Percentiles rank a stretch among this genome's conserved stretches.
Conservation (phyloP, 2,888 invertebrate species). For the Amiota minor region DNA sequence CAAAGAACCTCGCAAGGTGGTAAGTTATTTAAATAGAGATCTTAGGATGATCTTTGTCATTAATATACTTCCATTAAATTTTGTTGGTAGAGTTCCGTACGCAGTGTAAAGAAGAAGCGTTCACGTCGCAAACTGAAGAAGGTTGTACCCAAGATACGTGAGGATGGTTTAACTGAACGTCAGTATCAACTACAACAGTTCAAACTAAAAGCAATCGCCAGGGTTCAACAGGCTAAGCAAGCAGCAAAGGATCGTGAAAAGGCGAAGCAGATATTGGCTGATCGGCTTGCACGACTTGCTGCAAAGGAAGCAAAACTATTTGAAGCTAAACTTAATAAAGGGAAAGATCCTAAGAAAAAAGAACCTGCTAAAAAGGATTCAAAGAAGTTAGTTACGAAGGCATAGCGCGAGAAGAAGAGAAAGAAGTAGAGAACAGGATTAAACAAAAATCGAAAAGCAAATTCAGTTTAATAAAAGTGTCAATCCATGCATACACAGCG, state of each 20-base stretch:
- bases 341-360: not conserved
- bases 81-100: not conserved
- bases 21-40: not conserved
- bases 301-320: too few relatives aligned
- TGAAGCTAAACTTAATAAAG: not conserved
- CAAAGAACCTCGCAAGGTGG: not conserved
- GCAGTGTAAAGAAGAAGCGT: not conserved
- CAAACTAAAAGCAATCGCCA: not conserved
- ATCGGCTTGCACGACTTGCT: too few relatives aligned
- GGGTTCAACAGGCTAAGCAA: not conserved
- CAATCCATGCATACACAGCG: constrained; percentile 12
- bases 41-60: too few relatives aligned
- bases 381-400: not conserved
- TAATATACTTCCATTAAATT: not conserved
- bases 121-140: not conserved
- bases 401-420: not conserved
- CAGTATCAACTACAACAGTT: constrained; percentile 13
- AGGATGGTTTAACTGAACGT: not conserved
- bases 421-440: not conserved
- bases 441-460: not conserved
- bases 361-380: not conserved
- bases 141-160: not conserved
- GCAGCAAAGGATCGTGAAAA: not conserved
- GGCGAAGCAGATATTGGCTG: not conserved
- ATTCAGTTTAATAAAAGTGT: not conserved